A percentile compares a stretch with the other conserved stretches of the same genome.
These are phyloP conservation scores for Nephrotoma appendiculata DNA, from an alignment of 2,888 invertebrate genomes.

Conservation along the genomic window DNA sequence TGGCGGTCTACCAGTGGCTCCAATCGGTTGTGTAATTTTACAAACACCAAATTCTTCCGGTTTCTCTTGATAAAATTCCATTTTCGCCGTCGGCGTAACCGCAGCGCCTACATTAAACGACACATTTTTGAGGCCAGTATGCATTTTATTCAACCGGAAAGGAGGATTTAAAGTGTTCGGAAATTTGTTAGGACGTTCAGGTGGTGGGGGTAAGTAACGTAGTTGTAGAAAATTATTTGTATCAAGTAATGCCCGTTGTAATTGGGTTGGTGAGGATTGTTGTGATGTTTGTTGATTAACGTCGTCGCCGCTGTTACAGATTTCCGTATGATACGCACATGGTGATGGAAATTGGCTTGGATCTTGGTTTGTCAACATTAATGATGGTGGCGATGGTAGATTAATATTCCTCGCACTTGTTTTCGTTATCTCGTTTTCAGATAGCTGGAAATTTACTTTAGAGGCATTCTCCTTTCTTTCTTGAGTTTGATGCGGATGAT, in stretches of 20 bases:
- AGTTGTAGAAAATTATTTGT: background rate
- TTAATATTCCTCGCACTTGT: background rate
- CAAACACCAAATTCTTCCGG: constrained; percentile 28
- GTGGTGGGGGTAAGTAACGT: background rate
- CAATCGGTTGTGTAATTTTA: constrained; percentile 16
- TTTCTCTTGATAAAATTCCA: constrained; percentile 30
- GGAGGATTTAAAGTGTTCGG: background rate
- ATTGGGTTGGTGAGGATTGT: background rate
- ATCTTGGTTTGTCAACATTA: background rate
- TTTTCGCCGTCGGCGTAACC: constrained; percentile 29
- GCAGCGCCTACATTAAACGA: constrained; percentile 31
- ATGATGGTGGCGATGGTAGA: background rate
- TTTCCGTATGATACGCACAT: background rate
- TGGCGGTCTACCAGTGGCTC: background rate
- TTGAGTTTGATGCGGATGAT: background rate
- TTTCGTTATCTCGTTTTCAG: background rate
- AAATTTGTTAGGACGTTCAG: background rate
- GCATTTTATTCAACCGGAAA: constrained; percentile 11
- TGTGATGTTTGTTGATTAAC: background rate
- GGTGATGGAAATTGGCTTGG: background rate
- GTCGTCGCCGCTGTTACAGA: background rate
- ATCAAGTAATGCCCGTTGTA: background rate
- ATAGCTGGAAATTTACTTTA: background rate
- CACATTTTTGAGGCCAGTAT: constrained; percentile 31
- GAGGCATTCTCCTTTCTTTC: background rate